Conservation (phyloP, 2,797 vertebrate species). For the Ptychadena robeensis region DNA sequence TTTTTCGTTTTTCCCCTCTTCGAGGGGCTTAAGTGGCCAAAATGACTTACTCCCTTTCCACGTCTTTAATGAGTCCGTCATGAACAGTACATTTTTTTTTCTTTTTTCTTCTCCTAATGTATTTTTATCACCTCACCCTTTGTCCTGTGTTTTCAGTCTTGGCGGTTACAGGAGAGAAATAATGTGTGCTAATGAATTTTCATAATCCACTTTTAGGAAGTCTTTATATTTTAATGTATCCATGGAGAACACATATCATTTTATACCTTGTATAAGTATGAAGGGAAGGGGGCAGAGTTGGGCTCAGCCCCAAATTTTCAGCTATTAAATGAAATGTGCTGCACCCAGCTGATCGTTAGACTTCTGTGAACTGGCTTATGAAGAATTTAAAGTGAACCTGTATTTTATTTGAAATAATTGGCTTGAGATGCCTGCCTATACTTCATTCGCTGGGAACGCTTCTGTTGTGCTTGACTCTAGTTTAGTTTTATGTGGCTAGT, state of each 20-base stretch:
- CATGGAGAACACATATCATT: constrained; percentile 33
- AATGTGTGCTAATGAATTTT: constrained; percentile 34
- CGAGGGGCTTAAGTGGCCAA: constrained; percentile 61
- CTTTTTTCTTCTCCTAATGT: constrained; percentile 19
- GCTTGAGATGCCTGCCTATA: not conserved
- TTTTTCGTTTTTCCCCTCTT: constrained; percentile 2
- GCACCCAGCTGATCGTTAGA: constrained; percentile 9
- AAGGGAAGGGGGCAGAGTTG: constrained; percentile 4
- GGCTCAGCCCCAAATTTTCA: constrained; percentile 25
- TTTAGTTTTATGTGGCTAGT: not conserved
- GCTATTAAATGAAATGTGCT: constrained; percentile 22
- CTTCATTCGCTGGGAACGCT: not conserved
- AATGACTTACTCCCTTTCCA: constrained; percentile 60
- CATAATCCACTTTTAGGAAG: constrained; percentile 38
- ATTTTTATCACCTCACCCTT: constrained; percentile 35
- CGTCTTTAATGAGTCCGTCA: constrained; percentile 37
- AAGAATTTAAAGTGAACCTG: not conserved
- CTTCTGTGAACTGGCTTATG: not conserved
- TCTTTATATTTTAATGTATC: constrained; percentile 48
- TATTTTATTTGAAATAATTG: not conserved
- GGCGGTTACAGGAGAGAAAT: constrained; percentile 36
- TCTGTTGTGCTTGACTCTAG: not conserved
- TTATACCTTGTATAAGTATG: constrained; percentile 28
- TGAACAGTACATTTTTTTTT: constrained; percentile 5
- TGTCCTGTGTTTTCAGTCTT: constrained; percentile 20